Evolutionary conservation across 2,888 invertebrate genomes (phyloP).

Genomic region (Sepioteuthis lessoniana): DNA sequence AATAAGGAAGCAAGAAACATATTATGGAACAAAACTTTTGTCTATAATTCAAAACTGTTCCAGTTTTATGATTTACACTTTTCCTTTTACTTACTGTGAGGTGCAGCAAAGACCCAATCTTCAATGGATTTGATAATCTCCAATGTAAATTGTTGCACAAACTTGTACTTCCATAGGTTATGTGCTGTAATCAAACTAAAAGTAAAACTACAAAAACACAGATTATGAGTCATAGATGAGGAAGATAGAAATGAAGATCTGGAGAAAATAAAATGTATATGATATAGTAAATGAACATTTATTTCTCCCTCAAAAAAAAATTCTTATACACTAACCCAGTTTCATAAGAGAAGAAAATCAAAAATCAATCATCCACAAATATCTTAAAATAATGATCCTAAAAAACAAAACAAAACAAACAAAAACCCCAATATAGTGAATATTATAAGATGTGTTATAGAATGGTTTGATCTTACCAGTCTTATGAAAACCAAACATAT

Average conservation of each 20-base stretch:
- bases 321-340: no score
- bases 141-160: conserved; percentile 7
- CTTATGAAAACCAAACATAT: no score
- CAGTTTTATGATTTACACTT: background rate
- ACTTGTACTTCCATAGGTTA: background rate
- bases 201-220: background rate
- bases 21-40: background rate
- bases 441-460: no score
- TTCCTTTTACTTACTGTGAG: background rate
- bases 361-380: no score
- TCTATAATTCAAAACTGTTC: background rate
- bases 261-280: background rate
- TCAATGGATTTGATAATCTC: background rate
- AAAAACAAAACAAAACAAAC: no score
- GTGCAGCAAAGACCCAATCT: background rate
- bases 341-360: no score
- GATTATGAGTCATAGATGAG: background rate
- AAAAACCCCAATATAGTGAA: no score
- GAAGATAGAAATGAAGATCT: background rate
- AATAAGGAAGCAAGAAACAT: background rate
- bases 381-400: no score
- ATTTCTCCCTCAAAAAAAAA: no score
- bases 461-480: no score
- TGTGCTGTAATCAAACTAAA: conserved; percentile 10
- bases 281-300: no score